These are phyloP conservation scores for Eunapius fragilis DNA, from an alignment of 37 sponge, comb jelly and placozoan species.

Conservation along the genomic window DNA sequence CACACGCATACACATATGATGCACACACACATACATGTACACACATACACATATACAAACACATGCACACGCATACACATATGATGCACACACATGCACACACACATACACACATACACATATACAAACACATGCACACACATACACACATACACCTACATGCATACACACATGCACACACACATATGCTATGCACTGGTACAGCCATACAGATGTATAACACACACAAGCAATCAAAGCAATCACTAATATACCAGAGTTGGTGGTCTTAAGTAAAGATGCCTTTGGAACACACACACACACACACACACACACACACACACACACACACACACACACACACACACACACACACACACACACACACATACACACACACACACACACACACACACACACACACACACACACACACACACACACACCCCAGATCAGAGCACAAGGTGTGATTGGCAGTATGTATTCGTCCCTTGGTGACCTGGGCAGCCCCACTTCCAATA, in stretches of 20 bases:
- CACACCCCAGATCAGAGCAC: too few relatives aligned
- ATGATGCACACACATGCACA: conserved; percentile 4
- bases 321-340: background rate
- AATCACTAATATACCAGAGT: too few relatives aligned
- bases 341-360: background rate
- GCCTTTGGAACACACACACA: background rate
- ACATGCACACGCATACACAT: conserved; percentile 2
- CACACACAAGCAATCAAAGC: background rate
- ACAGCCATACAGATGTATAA: background rate
- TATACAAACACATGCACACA: background rate
- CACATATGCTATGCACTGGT: too few relatives aligned
- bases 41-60: conserved; percentile 1
- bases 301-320: too few relatives aligned
- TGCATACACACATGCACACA: background rate
- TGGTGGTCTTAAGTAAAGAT: too few relatives aligned
- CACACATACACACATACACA: conserved; percentile 10
- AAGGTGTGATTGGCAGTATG: too few relatives aligned
- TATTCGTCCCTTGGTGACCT: too few relatives aligned
- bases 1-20: too few relatives aligned
- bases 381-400: background rate
- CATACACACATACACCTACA: too few relatives aligned
- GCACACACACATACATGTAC: background rate
- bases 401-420: background rate
- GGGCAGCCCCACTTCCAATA: too few relatives aligned
- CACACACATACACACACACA: too few relatives aligned